A percentile compares a stretch with the other conserved stretches of the same genome.
Evolutionary conservation across 1,140 invertebrate genomes (phyloP).

Genomic region (Drosophila nikananu): DNA sequence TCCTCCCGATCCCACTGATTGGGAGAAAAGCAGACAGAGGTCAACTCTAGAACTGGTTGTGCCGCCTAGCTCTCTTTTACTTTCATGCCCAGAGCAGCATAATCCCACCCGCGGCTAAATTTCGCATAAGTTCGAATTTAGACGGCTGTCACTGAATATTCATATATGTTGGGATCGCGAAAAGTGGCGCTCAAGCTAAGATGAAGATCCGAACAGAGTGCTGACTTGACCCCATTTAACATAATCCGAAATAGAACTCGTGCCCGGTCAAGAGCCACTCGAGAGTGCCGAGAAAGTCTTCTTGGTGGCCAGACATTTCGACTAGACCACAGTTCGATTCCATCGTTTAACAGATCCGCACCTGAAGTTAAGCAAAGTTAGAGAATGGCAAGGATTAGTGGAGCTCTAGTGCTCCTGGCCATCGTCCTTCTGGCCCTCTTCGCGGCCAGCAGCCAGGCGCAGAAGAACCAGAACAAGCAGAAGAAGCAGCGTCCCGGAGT

Average conservation of each 20-base stretch:
- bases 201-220: constrained; percentile 28
- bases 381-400: constrained; percentile 54
- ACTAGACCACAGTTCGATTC: constrained; percentile 42
- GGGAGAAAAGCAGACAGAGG: constrained; percentile 12
- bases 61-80: constrained; percentile 35
- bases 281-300: constrained; percentile 68
- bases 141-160: constrained; percentile 60
- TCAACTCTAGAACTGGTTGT: constrained; percentile 31
- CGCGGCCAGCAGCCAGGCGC: constrained; percentile 33
- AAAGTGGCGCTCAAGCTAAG: constrained; percentile 36
- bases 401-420: constrained; percentile 47
- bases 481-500: constrained; percentile 40
- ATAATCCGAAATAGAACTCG: constrained; percentile 57
- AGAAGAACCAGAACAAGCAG: constrained; percentile 42
- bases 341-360: constrained; percentile 23
- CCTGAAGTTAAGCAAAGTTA: constrained; percentile 16
- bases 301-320: constrained; percentile 35
- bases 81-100: constrained; percentile 37
- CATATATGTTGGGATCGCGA: constrained; percentile 42
- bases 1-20: background rate
- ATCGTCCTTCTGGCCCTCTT: constrained; percentile 49
- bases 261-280: constrained; percentile 68
- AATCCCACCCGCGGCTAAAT: constrained; percentile 39
- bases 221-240: constrained; percentile 70
- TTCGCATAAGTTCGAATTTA: constrained; percentile 34